Conservation (phyloP, 2,888 invertebrate species). For the Eupithecia insigniata region DNA sequence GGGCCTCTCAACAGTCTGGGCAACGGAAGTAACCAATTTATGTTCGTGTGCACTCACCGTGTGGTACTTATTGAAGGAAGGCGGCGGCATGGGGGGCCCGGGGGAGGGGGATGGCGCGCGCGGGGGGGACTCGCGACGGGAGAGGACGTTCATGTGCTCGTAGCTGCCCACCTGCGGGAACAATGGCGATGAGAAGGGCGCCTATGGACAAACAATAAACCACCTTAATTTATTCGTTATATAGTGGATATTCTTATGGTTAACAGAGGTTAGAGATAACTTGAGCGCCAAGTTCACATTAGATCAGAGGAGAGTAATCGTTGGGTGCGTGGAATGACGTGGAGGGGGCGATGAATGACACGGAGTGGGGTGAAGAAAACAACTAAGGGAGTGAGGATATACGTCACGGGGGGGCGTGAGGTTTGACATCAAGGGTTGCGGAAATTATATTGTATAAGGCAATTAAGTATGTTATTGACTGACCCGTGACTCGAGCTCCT, state of each 20-base stretch:
- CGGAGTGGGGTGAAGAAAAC: no score
- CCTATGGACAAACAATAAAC: slow-evolving; percentile 23
- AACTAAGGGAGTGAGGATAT: no score
- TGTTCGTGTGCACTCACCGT: slow-evolving; percentile 87
- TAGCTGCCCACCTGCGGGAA: slow-evolving; percentile 91
- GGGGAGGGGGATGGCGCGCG: slow-evolving; percentile 95
- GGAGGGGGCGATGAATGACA: neutral
- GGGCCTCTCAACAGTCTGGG: neutral
- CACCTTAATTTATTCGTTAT: neutral
- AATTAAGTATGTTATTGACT: slow-evolving; percentile 33
- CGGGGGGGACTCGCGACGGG: slow-evolving; percentile 91
- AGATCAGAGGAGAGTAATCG: neutral
- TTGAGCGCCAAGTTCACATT: neutral
- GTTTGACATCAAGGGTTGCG: neutral
- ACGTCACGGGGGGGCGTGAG: neutral
- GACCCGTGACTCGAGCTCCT: slow-evolving; percentile 96
- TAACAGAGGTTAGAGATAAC: neutral
- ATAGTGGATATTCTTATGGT: neutral
- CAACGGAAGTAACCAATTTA: neutral
- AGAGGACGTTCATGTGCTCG: slow-evolving; percentile 95
- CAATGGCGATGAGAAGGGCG: slow-evolving; percentile 37
- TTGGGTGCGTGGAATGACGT: neutral
- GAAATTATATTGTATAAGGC: neutral
- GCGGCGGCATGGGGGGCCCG: slow-evolving; percentile 84
- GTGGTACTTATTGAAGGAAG: slow-evolving; percentile 93